phyloP scores from a whole-genome alignment of 2,888 invertebrate genomes.

The Chloroclysta siterata region DNA sequence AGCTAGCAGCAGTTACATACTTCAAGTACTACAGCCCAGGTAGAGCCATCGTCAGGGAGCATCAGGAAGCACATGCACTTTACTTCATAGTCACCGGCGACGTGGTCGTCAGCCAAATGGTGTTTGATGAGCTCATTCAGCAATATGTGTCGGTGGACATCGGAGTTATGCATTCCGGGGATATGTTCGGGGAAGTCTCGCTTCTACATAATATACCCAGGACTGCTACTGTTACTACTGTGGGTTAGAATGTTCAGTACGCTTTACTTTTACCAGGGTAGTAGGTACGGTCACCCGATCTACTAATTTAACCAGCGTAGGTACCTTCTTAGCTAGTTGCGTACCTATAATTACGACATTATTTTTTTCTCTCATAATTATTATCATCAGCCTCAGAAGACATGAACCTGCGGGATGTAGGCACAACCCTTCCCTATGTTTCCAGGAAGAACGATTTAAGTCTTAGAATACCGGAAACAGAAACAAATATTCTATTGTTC shows the following conservation, averaged over 20 bases:
- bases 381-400: no score
- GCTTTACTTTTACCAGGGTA: background rate
- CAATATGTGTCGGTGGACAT: conserved; percentile 74
- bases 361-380: no score
- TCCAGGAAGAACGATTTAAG: no score
- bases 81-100: conserved; percentile 88
- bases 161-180: conserved; percentile 83
- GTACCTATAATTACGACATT: no score
- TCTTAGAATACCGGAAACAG: no score
- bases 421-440: no score
- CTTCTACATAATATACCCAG: conserved; percentile 86
- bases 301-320: no score
- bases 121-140: conserved; percentile 80
- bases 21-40: conserved; percentile 86
- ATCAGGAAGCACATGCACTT: conserved; percentile 84
- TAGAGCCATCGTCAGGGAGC: conserved; percentile 86
- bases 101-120: conserved; percentile 74
- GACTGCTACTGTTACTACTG: conserved; percentile 85
- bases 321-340: no score
- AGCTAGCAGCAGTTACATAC: conserved; percentile 85
- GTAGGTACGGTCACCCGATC: no score
- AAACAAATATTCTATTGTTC: no score
- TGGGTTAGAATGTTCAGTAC: conserved; percentile 62
- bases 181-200: conserved; percentile 88
- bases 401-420: no score